Conservation (phyloP, 2,113 vertebrate species). For the Neodon shergylaensis region DNA sequence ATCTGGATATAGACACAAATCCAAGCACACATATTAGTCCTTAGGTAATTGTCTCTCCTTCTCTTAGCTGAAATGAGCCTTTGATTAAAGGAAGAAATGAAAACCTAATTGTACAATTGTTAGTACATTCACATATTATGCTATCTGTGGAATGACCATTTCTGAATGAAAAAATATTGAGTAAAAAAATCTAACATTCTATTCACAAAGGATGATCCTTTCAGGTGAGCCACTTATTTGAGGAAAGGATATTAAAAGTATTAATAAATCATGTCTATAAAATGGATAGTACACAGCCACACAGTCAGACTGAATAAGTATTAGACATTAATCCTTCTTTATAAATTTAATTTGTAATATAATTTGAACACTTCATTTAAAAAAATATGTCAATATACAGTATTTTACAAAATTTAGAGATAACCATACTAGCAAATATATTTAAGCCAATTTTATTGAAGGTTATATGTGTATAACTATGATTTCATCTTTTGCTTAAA, state of each 20-base stretch:
- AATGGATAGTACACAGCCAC: not conserved
- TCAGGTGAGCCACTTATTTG: not conserved
- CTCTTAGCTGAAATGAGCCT: not conserved
- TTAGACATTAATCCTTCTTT: not conserved
- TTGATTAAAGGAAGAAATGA: not conserved
- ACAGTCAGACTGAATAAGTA: not conserved
- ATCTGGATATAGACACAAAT: not conserved
- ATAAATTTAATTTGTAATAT: not conserved
- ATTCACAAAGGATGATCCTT: not conserved
- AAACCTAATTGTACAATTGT: not conserved
- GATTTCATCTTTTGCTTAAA: not conserved
- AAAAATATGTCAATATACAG: not conserved
- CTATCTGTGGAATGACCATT: not conserved
- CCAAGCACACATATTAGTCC: not conserved
- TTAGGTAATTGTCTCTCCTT: not conserved
- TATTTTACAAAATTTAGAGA: not conserved
- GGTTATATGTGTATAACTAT: not conserved
- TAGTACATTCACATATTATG: not conserved
- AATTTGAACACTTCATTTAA: not conserved
- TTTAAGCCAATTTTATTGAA: not conserved
- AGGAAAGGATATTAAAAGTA: not conserved
- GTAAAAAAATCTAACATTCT: not conserved
- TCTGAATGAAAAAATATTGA: not conserved
- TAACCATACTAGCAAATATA: not conserved
- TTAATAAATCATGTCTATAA: not conserved